These are phyloP conservation scores for Xerus rutilus DNA, from an alignment of 2,797 vertebrate species.

Conservation along the genomic window DNA sequence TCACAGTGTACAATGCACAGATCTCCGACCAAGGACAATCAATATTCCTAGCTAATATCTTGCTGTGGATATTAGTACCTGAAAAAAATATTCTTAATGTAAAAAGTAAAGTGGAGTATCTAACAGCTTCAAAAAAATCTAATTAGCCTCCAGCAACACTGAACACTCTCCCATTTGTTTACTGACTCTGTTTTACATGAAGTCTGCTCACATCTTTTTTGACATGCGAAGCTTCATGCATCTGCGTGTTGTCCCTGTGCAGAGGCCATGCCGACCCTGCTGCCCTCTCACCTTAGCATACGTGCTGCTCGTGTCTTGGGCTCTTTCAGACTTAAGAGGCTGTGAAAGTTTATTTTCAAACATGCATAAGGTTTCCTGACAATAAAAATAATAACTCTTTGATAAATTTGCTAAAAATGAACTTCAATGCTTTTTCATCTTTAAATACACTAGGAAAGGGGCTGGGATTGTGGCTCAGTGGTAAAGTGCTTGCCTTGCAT, in stretches of 20 bases:
- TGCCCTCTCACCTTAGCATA: too few species aligned
- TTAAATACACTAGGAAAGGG: constrained; percentile 8
- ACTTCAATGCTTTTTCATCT: background rate
- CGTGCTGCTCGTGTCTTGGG: too few species aligned
- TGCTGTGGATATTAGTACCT: background rate
- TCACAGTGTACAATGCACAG: background rate
- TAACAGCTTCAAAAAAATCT: constrained; percentile 23
- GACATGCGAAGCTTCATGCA: too few species aligned
- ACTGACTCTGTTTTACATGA: constrained; percentile 42
- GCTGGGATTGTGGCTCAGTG: too few species aligned
- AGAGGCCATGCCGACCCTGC: too few species aligned
- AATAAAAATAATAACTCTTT: constrained; percentile 38
- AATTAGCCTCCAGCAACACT: background rate
- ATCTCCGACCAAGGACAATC: background rate
- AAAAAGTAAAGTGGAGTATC: background rate
- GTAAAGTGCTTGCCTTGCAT: too few species aligned
- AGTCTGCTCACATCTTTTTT: background rate
- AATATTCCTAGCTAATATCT: background rate
- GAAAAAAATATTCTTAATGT: background rate
- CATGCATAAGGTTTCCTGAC: constrained; percentile 13
- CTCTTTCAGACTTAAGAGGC: background rate
- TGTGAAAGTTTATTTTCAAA: constrained; percentile 20
- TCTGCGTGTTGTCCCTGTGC: too few species aligned
- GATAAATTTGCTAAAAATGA: constrained; percentile 42
- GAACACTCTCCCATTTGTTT: background rate